Evolutionary conservation across 2,113 vertebrate species (phyloP), one percentile per base, ranked within the genome.

Genomic region (Oreamnos americanus): DNA sequence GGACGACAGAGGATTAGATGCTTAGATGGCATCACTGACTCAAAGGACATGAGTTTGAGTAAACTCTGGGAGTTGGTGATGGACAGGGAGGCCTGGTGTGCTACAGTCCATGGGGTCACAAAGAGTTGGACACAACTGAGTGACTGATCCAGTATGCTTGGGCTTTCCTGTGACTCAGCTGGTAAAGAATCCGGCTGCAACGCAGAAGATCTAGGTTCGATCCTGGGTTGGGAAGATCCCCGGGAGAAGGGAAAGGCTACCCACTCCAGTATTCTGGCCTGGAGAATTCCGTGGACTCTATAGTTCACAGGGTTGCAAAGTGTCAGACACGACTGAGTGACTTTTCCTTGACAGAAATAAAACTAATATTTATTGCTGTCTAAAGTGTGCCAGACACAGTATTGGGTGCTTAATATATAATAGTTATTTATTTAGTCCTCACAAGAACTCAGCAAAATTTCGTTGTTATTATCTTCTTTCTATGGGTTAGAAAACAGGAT

Each of bases 351-450:
- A 64, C 60, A 64, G 60, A 64, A 33, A 33, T 33, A 64, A 96
- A 90, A 55, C 21, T 76, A 71, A 17, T 33, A 83, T 87, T 57
- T 51, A 64, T n/a, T 95, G 5, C 8, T 91, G n/a, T 94, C 43
- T 76, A 36, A 94, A 95, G 60, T 87, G 25, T 84, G 6, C 76
- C 36, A 96, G 45, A 93, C 13, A 60, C 14, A 57, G 15, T 79
- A 64, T 4, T 90, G n/a, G 45, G 3, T 81, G 33, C 12, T 74
- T 51, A 71, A 45, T 78, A 25, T 76, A 82, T 76, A 43, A 39
- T 26, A 26, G 85, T 49, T 91, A 55, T 47, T 43, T 74, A 43
- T 60, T 89, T 76, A 76, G 94, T 90, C 45, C 16, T 84, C 49
- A 64, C 57, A 87, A 84, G 25, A 95, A 47, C 30, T 28, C 60